A percentile compares a stretch with the other conserved stretches of the same genome.
phyloP scores from a whole-genome alignment of 2,797 vertebrate genomes.

The Pantherophis alleghaniensis region DNA sequence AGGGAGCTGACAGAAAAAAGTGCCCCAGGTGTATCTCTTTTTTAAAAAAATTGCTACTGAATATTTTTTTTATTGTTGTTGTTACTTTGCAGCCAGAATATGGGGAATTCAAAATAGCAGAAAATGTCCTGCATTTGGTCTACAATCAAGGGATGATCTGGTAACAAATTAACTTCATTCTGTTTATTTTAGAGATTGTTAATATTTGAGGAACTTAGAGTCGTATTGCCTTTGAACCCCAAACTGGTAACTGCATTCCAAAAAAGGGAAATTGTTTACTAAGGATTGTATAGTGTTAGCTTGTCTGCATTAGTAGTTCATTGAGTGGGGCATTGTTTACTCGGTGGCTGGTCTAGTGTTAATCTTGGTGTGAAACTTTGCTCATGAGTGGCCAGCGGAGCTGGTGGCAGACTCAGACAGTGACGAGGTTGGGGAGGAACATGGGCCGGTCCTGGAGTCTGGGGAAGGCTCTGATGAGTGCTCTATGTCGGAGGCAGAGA shows the following conservation, averaged over 20 bases:
- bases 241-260: not conserved
- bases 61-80: constrained; percentile 12
- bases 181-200: not conserved
- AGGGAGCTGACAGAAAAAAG: not conserved
- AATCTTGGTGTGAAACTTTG: not conserved
- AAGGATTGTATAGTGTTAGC: not conserved
- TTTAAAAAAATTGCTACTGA: not conserved
- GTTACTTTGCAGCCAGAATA: constrained; percentile 86
- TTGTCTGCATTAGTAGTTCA: not conserved
- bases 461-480: too few relatives aligned
- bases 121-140: constrained; percentile 94
- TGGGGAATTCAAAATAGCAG: constrained; percentile 98
- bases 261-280: not conserved
- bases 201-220: not conserved
- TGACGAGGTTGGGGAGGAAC: too few relatives aligned
- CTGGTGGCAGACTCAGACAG: too few relatives aligned
- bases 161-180: constrained; percentile 70
- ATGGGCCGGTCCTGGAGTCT: too few relatives aligned
- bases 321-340: not conserved
- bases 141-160: constrained; percentile 99
- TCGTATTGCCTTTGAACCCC: not conserved
- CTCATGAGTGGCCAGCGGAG: not conserved
- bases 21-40: not conserved
- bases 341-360: not conserved
- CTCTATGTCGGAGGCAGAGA: too few relatives aligned